Percentiles rank a stretch among this genome's conserved stretches.
Evolutionary conservation across 2,888 invertebrate genomes (phyloP).

Genomic region (Norana najaformis): DNA sequence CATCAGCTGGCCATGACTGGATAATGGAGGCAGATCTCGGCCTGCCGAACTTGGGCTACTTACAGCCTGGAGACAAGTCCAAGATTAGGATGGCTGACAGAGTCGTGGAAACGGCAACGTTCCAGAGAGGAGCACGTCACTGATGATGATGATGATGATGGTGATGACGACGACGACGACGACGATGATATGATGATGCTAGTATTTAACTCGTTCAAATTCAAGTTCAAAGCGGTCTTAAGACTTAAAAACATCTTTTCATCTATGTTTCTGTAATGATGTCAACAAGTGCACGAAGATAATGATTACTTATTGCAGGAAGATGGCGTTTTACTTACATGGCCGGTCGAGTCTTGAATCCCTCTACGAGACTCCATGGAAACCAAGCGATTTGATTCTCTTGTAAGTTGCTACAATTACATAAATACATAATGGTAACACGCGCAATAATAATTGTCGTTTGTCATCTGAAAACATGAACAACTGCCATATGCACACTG

Average conservation of each 20-base stretch:
- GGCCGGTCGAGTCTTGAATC: background rate
- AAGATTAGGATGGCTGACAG: too few species aligned
- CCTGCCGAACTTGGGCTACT: too few species aligned
- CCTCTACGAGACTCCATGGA: slow-evolving; percentile 9
- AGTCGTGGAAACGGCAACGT: too few species aligned
- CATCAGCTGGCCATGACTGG: too few species aligned
- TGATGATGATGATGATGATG: background rate
- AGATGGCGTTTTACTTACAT: slow-evolving; percentile 4
- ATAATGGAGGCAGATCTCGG: too few species aligned
- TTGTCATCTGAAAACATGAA: background rate
- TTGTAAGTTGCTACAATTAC: slow-evolving; percentile 17
- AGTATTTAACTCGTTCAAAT: background rate
- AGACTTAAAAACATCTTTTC: background rate
- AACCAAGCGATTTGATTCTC: slow-evolving; percentile 19
- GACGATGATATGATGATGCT: too few species aligned
- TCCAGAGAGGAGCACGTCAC: too few species aligned
- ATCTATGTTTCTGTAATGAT: background rate
- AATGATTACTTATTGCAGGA: background rate
- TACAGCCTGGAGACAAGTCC: too few species aligned
- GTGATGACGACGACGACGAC: background rate
- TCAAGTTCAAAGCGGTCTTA: background rate
- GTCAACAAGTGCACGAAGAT: too few species aligned
- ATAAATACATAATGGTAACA: background rate
- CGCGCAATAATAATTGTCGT: background rate
- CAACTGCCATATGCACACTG: background rate